Percentiles rank a stretch among this genome's conserved stretches.
phyloP scores from a whole-genome alignment of 2,797 vertebrate species.

The Varecia variegata region DNA sequence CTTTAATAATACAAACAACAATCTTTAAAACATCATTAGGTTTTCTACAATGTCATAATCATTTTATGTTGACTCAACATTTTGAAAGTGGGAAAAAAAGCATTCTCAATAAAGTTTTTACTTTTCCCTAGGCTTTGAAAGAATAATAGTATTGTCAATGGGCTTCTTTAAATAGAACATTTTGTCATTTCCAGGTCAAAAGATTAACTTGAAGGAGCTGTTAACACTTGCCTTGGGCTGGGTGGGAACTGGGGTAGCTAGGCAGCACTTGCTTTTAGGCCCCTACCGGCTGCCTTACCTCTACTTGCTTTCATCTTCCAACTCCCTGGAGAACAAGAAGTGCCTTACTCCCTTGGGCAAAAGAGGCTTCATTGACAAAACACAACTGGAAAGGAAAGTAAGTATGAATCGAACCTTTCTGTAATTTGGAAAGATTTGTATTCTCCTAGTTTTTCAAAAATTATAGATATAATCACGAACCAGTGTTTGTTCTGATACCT shows the following conservation, averaged over 20 bases:
- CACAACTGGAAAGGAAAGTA: not conserved
- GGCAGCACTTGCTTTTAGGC: not conserved
- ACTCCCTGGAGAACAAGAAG: too few species aligned
- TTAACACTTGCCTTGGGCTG: not conserved
- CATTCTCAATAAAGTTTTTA: not conserved
- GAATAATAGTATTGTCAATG: not conserved
- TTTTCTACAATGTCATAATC: not conserved
- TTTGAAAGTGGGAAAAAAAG: not conserved
- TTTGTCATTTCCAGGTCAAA: not conserved
- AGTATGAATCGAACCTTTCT: not conserved
- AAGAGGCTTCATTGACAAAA: not conserved
- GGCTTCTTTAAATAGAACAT: not conserved
- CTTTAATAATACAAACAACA: not conserved
- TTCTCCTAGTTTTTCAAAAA: not conserved
- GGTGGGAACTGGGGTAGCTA: not conserved
- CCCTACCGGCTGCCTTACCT: not conserved
- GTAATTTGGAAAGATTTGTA: not conserved
- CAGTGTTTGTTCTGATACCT: not conserved
- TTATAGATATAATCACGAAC: not conserved
- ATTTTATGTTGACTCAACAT: not conserved
- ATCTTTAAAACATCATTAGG: not conserved
- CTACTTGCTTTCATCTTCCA: not conserved
- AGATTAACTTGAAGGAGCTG: not conserved
- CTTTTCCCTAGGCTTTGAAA: not conserved
- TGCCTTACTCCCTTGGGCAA: not conserved